phyloP scores from a whole-genome alignment of 2,888 invertebrate species.

The Tortricodes alternella region DNA sequence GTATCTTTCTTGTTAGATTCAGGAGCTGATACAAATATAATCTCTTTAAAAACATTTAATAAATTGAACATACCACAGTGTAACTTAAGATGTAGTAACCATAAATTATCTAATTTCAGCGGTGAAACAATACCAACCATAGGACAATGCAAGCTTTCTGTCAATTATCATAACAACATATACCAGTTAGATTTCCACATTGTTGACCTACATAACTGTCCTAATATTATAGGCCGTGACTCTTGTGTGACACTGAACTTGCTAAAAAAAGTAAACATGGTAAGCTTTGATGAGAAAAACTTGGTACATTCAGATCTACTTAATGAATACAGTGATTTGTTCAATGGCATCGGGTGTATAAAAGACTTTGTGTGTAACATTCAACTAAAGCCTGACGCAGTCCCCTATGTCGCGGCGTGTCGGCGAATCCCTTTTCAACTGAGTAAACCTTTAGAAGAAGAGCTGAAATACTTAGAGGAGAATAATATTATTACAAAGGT shows the following conservation, averaged over 20 bases:
- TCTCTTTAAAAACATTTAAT: slow-evolving; percentile 1
- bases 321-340: background rate
- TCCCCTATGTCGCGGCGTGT: slow-evolving; percentile 23
- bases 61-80: background rate
- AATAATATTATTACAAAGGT: slow-evolving; percentile 17
- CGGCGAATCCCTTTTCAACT: slow-evolving; percentile 28
- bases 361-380: slow-evolving; percentile 1
- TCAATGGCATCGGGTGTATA: slow-evolving; percentile 5
- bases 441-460: slow-evolving; percentile 21
- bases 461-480: slow-evolving; percentile 27
- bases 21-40: slow-evolving; percentile 4
- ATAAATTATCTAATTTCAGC: slow-evolving; percentile 1
- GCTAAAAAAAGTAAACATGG: slow-evolving; percentile 2
- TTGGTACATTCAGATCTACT: background rate
- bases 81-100: background rate
- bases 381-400: slow-evolving; percentile 15
- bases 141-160: slow-evolving; percentile 4
- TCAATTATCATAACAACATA: background rate
- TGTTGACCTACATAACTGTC: slow-evolving; percentile 6
- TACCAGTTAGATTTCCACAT: background rate
- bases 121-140: slow-evolving; percentile 1
- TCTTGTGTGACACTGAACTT: background rate
- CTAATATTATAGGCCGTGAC: slow-evolving; percentile 15
- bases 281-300: background rate
- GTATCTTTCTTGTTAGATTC: background rate